These are phyloP conservation scores for Scomber colias DNA, from an alignment of 2,113 vertebrate species.

Conservation along the genomic window DNA sequence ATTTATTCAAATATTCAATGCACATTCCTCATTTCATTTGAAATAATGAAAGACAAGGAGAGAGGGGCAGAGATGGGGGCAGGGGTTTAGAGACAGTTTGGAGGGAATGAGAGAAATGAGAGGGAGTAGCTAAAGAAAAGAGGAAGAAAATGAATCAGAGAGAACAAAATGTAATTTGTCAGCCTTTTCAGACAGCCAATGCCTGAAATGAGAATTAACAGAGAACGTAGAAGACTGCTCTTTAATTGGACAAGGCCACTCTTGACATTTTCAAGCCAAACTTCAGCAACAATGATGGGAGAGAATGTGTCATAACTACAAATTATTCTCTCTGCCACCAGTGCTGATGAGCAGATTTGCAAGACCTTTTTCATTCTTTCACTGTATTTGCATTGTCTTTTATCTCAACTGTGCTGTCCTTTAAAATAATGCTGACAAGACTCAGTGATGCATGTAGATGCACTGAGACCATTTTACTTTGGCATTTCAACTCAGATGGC, in stretches of 20 bases:
- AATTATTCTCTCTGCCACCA: slow-evolving; percentile 60
- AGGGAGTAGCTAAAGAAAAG: slow-evolving; percentile 56
- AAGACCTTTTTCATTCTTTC: slow-evolving; percentile 22
- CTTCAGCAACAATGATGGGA: slow-evolving; percentile 57
- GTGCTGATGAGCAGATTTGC: slow-evolving; percentile 53
- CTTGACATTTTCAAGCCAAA: slow-evolving; percentile 80
- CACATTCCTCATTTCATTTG: slow-evolving; percentile 77
- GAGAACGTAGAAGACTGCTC: slow-evolving; percentile 69
- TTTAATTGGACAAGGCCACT: slow-evolving; percentile 82
- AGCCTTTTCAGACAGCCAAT: slow-evolving; percentile 75
- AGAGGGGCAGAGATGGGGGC: slow-evolving; percentile 35
- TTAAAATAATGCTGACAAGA: slow-evolving; percentile 23
- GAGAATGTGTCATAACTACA: slow-evolving; percentile 73
- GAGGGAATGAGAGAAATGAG: slow-evolving; percentile 18
- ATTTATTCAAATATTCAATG: slow-evolving; percentile 79
- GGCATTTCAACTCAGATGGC: slow-evolving; percentile 10
- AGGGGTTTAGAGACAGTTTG: slow-evolving; percentile 17
- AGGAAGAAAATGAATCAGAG: slow-evolving; percentile 73
- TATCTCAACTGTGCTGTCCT: slow-evolving; percentile 18
- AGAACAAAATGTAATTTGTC: slow-evolving; percentile 83
- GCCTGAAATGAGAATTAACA: slow-evolving; percentile 77
- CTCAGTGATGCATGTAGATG: neutral
- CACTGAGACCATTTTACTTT: neutral
- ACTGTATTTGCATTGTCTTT: slow-evolving; percentile 50
- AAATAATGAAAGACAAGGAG: slow-evolving; percentile 79